Evolutionary conservation across 1,140 invertebrate genomes (phyloP).

Genomic region (Heterodera schachtii): DNA sequence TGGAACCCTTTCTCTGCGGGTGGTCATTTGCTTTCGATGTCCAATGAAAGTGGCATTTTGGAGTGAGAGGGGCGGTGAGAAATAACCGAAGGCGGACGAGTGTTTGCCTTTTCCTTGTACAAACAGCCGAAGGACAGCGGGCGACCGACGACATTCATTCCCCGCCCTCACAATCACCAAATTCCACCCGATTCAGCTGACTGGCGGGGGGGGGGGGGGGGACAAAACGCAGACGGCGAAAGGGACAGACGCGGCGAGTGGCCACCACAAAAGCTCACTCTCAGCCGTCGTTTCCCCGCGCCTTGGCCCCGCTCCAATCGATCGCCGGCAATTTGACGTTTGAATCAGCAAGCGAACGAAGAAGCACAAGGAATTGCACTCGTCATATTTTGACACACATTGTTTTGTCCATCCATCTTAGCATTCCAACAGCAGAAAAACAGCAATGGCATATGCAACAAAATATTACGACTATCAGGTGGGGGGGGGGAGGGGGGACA

Average conservation of each 20-base stretch:
- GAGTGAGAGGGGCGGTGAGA: no score
- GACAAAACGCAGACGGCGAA: not conserved
- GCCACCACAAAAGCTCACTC: not conserved
- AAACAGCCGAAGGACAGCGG: not conserved
- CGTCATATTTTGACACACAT: no score
- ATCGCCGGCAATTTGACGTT: not conserved
- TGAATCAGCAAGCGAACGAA: not conserved
- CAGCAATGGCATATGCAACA: slow-evolving; percentile 35
- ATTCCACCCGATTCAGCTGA: not conserved
- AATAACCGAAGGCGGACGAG: not conserved
- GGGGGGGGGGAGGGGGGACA: no score
- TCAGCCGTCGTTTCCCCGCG: not conserved
- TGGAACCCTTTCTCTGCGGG: no score
- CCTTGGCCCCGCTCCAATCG: slow-evolving; percentile 30
- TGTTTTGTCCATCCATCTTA: not conserved
- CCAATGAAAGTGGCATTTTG: not conserved
- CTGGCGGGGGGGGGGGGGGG: no score
- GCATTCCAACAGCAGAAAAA: not conserved
- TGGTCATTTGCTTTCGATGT: no score
- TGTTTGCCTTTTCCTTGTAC: not conserved
- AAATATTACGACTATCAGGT: slow-evolving; percentile 44
- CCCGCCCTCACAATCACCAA: not conserved
- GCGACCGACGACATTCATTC: not conserved
- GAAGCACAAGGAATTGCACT: no score
- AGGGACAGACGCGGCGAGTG: not conserved